phyloP scores from a whole-genome alignment of 2,797 vertebrate genomes.

The Epinephelus awoara region DNA sequence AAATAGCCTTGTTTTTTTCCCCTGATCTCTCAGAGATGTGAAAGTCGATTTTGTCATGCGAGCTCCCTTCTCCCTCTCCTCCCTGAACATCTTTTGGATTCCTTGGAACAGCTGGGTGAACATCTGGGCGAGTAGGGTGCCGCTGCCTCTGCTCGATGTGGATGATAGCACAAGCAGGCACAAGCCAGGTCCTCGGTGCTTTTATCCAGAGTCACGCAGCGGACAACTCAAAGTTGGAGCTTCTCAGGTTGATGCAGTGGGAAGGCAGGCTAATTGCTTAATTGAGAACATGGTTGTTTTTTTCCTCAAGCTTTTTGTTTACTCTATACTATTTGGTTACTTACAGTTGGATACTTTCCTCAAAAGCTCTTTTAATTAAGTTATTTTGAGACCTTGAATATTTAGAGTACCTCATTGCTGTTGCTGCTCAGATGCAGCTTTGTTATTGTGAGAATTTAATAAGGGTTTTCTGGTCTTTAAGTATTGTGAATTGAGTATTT shows the following conservation, averaged over 20 bases:
- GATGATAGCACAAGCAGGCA: constrained; percentile 49
- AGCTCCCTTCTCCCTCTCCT: constrained; percentile 32
- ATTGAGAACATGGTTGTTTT: constrained; percentile 51
- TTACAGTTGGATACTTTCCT: constrained; percentile 10
- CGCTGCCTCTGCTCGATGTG: constrained; percentile 32
- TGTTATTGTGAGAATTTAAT: no score
- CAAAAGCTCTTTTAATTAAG: constrained; percentile 30
- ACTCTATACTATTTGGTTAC: constrained; percentile 16
- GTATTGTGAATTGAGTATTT: not conserved
- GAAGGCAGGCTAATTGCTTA: constrained; percentile 57
- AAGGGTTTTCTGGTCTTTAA: not conserved
- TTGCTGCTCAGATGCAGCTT: not conserved
- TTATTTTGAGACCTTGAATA: constrained; percentile 17
- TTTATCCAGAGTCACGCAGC: constrained; percentile 57
- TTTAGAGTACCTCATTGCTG: constrained; percentile 1
- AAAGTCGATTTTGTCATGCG: constrained; percentile 42
- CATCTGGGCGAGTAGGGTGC: constrained; percentile 74
- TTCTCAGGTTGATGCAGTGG: constrained; percentile 28
- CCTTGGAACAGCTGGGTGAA: constrained; percentile 75
- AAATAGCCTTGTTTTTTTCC: constrained; percentile 2
- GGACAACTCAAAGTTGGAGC: constrained; percentile 50
- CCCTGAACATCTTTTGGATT: constrained; percentile 65
- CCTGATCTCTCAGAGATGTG: constrained; percentile 14
- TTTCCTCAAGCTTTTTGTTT: constrained; percentile 8
- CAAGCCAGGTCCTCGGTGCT: constrained; percentile 15